Base-by-base conservation (phyloP, 2,113 vertebrate genomes). In the Porphyrio hochstetteri region DNA sequence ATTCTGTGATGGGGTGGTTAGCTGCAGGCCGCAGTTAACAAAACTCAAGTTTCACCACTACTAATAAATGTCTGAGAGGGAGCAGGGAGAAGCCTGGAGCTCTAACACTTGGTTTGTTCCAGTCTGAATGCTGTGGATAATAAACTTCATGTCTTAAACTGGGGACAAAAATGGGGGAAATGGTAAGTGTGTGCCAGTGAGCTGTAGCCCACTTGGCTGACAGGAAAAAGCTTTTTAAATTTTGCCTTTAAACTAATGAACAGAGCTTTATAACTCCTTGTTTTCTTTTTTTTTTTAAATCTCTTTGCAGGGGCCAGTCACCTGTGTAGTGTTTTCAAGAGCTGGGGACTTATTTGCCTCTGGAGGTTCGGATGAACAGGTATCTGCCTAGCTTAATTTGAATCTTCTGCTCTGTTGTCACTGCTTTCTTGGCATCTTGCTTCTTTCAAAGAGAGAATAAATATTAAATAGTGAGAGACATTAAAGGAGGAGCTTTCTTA, bases 321-420 rank as follows among this genome's bases (percentile, higher is more conserved):
- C 98, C 72, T 98, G 98, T 81, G 99, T 99, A 92, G 97, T 97
- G 1, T 99, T 99, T 94, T 99, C 99, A 82, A 98, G 97, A 96
- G 97, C 98, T 2, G 99, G 99, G 82, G 98, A 99, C 21, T 97
- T 98, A 63, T 99, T 99, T 97, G 99, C 99, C 31, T 99, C 99
- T 52, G 99, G 99, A 82, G 98, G 99, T n/a, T 98, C 99, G 71
- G 99, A 99, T 95, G 99, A 99, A 77, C 99, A 99, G 98, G 99
- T 99, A 95, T 95, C 83, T 90, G 52, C 29, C 29, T 38, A 1
- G 16, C 61, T 86, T 74, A 36, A 33, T 44, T 48, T 20, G 10
- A 17, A n/a, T 28, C 82, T 70, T 74, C 15, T 86, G 50, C 27
- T 28, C 31, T 46, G 27, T 38, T 69, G 50, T 74, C 74, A 7